phyloP scores from a whole-genome alignment of 2,113 vertebrate genomes.

The Dicrurus megarhynchus region DNA sequence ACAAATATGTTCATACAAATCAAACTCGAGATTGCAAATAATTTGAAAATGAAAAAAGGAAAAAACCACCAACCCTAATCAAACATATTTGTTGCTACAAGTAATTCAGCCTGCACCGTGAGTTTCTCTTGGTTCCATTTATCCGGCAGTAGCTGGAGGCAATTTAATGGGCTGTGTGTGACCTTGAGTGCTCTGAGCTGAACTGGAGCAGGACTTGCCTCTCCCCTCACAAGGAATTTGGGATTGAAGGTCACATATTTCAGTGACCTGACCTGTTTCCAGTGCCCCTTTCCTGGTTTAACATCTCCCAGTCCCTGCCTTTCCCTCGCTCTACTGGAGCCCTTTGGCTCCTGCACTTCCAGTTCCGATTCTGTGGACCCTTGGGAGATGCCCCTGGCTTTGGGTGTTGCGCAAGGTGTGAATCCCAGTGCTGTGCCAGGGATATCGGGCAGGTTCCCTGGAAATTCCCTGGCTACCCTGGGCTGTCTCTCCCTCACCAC shows the following conservation, averaged over 20 bases:
- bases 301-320: neutral
- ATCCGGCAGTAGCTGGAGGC: neutral
- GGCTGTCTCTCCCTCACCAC: neutral
- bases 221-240: neutral
- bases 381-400: neutral
- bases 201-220: neutral
- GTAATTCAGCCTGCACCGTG: neutral
- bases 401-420: neutral
- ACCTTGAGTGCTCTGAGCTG: neutral
- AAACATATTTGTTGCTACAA: neutral
- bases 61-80: neutral
- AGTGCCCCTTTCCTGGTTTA: neutral
- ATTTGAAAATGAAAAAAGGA: neutral
- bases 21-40: conserved; percentile 16
- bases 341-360: neutral
- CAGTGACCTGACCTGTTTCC: neutral
- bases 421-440: neutral
- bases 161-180: neutral
- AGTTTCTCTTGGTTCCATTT: neutral
- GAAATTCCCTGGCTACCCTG: neutral
- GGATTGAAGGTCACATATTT: neutral
- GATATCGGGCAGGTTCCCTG: neutral
- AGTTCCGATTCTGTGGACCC: neutral
- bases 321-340: neutral
- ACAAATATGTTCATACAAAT: conserved; percentile 38